These are phyloP conservation scores for Diachasmimorpha longicaudata DNA, from an alignment of 1,140 invertebrate species.

Conservation along the genomic window DNA sequence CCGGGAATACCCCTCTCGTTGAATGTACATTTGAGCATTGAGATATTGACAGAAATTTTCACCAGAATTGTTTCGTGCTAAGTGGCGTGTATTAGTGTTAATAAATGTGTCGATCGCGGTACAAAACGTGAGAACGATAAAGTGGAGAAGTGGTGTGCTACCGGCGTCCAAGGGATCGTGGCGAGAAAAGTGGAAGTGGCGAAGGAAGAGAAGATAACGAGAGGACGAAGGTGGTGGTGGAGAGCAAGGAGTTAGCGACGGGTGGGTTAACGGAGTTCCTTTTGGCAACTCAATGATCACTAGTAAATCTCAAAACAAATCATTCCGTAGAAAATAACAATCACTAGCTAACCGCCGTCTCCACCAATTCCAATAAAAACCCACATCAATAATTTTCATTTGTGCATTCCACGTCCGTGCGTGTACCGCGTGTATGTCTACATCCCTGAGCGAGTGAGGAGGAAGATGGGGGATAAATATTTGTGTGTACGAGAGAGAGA, in stretches of 20 bases:
- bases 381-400: not conserved
- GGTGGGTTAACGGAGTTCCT: conserved; percentile 8
- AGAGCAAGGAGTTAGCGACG: conserved; percentile 14
- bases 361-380: not conserved
- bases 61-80: conserved; percentile 10
- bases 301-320: conserved; percentile 1
- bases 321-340: not conserved
- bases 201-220: conserved; percentile 28
- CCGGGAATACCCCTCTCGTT: not conserved
- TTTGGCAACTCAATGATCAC: not conserved
- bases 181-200: conserved; percentile 26
- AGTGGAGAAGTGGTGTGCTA: conserved; percentile 8
- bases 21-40: not conserved
- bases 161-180: conserved; percentile 17
- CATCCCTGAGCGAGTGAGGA: not conserved
- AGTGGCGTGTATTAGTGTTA: conserved; percentile 13
- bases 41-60: not conserved
- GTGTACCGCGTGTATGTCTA: not conserved
- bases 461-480: not conserved
- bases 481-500: not conserved
- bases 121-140: conserved; percentile 44
- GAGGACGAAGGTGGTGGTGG: conserved; percentile 13
- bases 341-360: not conserved
- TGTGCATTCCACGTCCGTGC: not conserved
- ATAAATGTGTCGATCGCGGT: conserved; percentile 55